These are phyloP conservation scores for Mythimna lalbum DNA, from an alignment of 2,888 invertebrate species.

Conservation along the genomic window DNA sequence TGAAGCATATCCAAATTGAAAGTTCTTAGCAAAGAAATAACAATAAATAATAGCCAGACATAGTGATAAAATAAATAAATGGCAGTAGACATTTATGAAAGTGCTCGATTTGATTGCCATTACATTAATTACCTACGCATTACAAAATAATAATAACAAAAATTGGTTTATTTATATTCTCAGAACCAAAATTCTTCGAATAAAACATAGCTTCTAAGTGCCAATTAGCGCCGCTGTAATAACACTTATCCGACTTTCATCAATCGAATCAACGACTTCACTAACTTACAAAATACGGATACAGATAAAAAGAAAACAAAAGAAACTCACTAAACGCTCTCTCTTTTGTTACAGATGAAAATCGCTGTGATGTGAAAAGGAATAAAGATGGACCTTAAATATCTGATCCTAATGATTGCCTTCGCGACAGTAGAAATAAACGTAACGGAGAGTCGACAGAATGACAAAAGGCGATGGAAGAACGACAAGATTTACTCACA, in stretches of 20 bases:
- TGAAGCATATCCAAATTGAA: background rate
- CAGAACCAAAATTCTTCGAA: slow-evolving; percentile 1
- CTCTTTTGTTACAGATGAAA: slow-evolving; percentile 87
- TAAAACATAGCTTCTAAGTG: slow-evolving; percentile 35
- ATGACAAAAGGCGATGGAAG: slow-evolving; percentile 87
- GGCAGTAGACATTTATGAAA: slow-evolving; percentile 7
- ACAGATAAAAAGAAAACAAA: slow-evolving; percentile 72
- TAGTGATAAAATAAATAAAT: background rate
- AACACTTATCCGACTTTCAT: slow-evolving; percentile 69
- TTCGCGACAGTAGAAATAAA: slow-evolving; percentile 87
- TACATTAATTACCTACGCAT: background rate
- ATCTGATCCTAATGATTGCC: slow-evolving; percentile 87
- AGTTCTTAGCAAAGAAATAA: background rate
- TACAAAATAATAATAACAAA: slow-evolving; percentile 5
- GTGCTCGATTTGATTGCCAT: background rate
- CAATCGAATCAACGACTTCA: slow-evolving; percentile 75
- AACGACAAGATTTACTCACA: slow-evolving; percentile 85
- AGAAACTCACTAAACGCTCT: slow-evolving; percentile 69
- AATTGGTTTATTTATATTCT: background rate
- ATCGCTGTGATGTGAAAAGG: slow-evolving; percentile 77
- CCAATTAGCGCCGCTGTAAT: slow-evolving; percentile 71
- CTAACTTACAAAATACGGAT: slow-evolving; percentile 70
- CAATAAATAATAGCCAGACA: background rate
- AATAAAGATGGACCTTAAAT: slow-evolving; percentile 86
- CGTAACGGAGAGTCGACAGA: slow-evolving; percentile 86